Conservation (phyloP, 2,113 vertebrate genomes). For the Macrotus californicus region DNA sequence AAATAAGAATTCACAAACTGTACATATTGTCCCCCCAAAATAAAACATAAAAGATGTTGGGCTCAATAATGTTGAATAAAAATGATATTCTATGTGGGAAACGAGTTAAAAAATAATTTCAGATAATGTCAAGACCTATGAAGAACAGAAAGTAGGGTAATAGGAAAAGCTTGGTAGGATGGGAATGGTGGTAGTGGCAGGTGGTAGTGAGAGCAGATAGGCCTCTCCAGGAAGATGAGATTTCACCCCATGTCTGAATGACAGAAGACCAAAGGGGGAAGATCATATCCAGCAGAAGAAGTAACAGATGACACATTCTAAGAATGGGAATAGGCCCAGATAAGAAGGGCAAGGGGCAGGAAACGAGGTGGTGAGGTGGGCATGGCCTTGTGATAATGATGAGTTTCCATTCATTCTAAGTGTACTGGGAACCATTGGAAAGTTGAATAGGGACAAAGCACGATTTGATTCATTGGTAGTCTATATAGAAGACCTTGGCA, state of each 20-base stretch:
- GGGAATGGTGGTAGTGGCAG: accelerated
- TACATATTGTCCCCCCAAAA: neutral
- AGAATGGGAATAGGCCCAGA: neutral
- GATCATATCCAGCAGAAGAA: neutral
- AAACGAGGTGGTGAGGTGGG: neutral
- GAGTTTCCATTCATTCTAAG: neutral
- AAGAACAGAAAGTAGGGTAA: neutral
- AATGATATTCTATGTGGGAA: neutral
- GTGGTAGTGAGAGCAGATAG: neutral
- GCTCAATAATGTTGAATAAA: neutral
- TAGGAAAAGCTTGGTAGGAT: neutral
- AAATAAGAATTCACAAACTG: neutral
- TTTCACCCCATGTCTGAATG: neutral
- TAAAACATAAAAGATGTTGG: neutral
- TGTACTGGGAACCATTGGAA: neutral
- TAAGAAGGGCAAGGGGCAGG: neutral
- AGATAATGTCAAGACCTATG: neutral
- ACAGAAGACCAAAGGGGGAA: neutral
- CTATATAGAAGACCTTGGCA: neutral
- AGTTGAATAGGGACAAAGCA: neutral
- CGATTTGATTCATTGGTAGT: neutral
- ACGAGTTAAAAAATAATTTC: slow-evolving; percentile 25
- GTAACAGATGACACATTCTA: neutral
- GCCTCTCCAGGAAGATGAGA: neutral
- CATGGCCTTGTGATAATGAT: neutral